A percentile compares a stretch with the other conserved stretches of the same genome.
Evolutionary conservation across 1,140 invertebrate genomes (phyloP).

Genomic region (Nephila pilipes): DNA sequence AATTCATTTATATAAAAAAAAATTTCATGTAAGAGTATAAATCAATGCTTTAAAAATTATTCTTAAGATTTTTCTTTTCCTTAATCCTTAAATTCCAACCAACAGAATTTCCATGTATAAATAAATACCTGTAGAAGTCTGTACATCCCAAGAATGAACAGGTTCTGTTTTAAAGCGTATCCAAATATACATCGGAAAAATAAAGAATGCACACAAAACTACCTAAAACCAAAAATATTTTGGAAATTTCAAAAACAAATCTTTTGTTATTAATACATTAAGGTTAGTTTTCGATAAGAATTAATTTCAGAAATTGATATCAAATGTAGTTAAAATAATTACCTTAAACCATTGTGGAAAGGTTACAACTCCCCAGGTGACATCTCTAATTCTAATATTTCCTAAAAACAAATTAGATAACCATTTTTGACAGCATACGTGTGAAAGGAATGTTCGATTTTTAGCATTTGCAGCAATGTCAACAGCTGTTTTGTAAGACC

Average conservation of each 20-base stretch:
- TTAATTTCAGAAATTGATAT: not conserved
- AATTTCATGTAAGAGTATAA: too few species aligned
- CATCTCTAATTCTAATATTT: conserved; percentile 80
- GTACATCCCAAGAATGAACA: conserved; percentile 67
- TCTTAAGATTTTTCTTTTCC: too few species aligned
- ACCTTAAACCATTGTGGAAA: conserved; percentile 81
- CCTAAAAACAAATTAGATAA: conserved; percentile 81
- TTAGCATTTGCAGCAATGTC: conserved; percentile 78
- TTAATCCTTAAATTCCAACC: too few species aligned
- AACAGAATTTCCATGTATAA: too few species aligned
- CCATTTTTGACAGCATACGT: conserved; percentile 82
- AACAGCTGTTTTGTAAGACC: conserved; percentile 80
- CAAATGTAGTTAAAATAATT: not conserved
- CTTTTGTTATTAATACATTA: too few species aligned
- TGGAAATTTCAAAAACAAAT: not conserved
- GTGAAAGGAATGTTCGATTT: conserved; percentile 81
- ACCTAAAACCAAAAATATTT: conserved; percentile 59
- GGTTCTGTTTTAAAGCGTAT: conserved; percentile 80
- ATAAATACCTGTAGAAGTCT: conserved; percentile 62
- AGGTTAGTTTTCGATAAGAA: too few species aligned
- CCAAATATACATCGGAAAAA: conserved; percentile 82
- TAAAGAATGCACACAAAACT: conserved; percentile 80
- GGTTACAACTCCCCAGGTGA: conserved; percentile 79
- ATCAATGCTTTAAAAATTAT: too few species aligned
- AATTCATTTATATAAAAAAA: too few species aligned